Conservation (phyloP, 2,113 vertebrate genomes). For the Dasyprocta punctata region DNA sequence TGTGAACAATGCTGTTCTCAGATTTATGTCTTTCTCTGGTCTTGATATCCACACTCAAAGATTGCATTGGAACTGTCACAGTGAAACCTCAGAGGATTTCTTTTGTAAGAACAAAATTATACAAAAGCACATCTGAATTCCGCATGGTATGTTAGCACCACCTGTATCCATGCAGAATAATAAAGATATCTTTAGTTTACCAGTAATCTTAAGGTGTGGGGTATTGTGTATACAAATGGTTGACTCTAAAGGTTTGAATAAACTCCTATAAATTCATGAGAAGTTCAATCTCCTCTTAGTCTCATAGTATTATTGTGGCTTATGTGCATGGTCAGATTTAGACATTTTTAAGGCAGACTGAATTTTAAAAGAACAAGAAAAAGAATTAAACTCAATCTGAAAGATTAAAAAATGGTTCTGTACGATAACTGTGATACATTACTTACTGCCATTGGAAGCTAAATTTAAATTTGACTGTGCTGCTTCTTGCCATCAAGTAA, state of each 20-base stretch:
- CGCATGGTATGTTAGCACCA: background rate
- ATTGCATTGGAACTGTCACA: background rate
- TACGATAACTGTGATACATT: background rate
- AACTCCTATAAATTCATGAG: conserved; percentile 6
- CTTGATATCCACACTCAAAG: background rate
- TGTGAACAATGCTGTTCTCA: background rate
- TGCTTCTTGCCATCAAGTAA: background rate
- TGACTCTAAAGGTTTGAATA: background rate
- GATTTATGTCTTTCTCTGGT: background rate
- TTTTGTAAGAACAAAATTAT: background rate
- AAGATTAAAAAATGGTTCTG: background rate
- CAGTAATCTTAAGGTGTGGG: background rate
- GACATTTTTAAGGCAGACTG: background rate
- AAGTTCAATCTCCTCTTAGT: background rate
- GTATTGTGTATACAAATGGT: background rate
- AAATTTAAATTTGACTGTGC: background rate
- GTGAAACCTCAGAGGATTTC: background rate
- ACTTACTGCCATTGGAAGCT: background rate
- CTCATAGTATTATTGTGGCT: background rate
- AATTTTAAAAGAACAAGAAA: conserved; percentile 39
- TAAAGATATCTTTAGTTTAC: background rate
- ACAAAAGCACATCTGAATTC: background rate
- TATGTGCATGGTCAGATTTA: background rate
- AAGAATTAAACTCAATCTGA: conserved; percentile 4
- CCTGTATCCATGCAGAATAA: no score